Conservation (phyloP, 2,888 invertebrate species). For the Ectemnius lituratus region DNA sequence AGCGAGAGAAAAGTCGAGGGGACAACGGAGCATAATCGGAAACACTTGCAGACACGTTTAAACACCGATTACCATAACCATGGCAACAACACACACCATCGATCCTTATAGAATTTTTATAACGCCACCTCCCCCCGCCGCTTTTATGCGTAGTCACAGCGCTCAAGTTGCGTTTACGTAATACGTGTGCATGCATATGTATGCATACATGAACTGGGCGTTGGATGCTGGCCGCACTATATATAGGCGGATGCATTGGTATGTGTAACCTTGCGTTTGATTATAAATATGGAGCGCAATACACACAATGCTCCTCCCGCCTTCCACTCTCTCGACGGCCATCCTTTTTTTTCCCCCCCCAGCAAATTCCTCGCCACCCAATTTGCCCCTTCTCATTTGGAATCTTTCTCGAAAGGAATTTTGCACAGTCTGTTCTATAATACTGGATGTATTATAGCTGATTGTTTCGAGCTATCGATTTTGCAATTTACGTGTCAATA, state of each 20-base stretch:
- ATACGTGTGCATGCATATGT: slow-evolving; percentile 54
- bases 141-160: slow-evolving; percentile 55
- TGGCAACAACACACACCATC: slow-evolving; percentile 55
- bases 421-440: no score
- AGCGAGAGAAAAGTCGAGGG: slow-evolving; percentile 21
- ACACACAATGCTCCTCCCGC: slow-evolving; percentile 44
- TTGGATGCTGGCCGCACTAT: slow-evolving; percentile 27
- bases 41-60: slow-evolving; percentile 48
- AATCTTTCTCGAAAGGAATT: no score
- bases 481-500: no score
- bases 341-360: slow-evolving; percentile 44
- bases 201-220: slow-evolving; percentile 33
- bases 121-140: slow-evolving; percentile 44
- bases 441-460: no score
- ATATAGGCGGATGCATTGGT: slow-evolving; percentile 41
- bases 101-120: slow-evolving; percentile 60
- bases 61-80: slow-evolving; percentile 58
- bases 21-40: slow-evolving; percentile 38
- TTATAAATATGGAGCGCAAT: slow-evolving; percentile 57
- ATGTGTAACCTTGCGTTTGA: slow-evolving; percentile 52
- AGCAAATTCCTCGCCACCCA: slow-evolving; percentile 22
- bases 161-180: slow-evolving; percentile 60
- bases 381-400: no score
- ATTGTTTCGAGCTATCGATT: no score
- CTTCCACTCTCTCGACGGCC: slow-evolving; percentile 19